phyloP scores from a whole-genome alignment of 2,113 vertebrate genomes.

The Rhinopomastus cyanomelas region DNA sequence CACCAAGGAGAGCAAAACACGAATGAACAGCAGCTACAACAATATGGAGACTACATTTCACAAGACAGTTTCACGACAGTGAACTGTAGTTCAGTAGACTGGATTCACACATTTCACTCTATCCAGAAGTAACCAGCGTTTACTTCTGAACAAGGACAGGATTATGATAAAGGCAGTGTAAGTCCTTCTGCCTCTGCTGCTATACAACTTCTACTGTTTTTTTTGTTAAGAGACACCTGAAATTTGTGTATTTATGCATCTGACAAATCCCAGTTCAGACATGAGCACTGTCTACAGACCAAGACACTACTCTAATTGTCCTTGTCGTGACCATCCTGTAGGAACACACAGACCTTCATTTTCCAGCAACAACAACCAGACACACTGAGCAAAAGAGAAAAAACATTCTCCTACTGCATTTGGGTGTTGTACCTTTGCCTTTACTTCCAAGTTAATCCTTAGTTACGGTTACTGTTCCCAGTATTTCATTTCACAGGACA shows the following conservation, averaged over 20 bases:
- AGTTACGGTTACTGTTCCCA: neutral
- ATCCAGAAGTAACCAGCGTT: neutral
- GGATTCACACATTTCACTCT: rapidly evolving
- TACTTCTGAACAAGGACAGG: neutral
- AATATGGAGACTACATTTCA: neutral
- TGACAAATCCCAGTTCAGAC: neutral
- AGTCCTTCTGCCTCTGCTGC: neutral
- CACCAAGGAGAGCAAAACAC: rapidly evolving
- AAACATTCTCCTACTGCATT: neutral
- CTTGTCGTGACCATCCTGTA: neutral
- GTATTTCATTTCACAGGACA: neutral
- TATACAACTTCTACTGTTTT: neutral
- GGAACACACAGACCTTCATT: rapidly evolving
- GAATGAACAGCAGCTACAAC: neutral
- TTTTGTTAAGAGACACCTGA: neutral
- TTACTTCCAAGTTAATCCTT: neutral
- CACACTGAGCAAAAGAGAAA: neutral
- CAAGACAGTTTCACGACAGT: neutral
- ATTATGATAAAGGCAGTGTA: neutral
- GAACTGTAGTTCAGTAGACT: neutral
- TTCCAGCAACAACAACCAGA: neutral
- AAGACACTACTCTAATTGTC: neutral
- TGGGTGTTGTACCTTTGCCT: neutral
- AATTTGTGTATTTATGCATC: neutral
- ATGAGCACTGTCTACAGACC: rapidly evolving